phyloP scores from a whole-genome alignment of 2,888 invertebrate species.

The Dichetophora obliterata region DNA sequence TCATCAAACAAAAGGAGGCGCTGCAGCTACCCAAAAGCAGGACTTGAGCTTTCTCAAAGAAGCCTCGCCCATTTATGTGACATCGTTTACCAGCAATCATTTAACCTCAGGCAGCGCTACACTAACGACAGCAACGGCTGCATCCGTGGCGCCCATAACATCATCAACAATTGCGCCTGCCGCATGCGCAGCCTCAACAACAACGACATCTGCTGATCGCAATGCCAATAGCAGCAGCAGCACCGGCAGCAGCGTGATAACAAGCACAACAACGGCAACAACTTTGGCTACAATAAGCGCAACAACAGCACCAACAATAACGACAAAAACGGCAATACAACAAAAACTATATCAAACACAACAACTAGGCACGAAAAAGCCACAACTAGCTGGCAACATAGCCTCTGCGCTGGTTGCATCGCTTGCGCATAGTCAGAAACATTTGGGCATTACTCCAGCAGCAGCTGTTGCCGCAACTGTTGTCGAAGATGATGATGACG shows the following conservation, averaged over 20 bases:
- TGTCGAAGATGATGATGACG: constrained; percentile 94
- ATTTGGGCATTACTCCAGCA: constrained; percentile 22
- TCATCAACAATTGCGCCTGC: constrained; percentile 58
- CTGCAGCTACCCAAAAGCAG: constrained; percentile 65
- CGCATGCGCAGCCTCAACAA: constrained; percentile 41
- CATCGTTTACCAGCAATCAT: constrained; percentile 76
- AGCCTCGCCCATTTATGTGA: constrained; percentile 86
- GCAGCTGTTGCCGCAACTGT: constrained; percentile 75
- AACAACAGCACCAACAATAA: constrained; percentile 41
- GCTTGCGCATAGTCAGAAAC: constrained; percentile 11
- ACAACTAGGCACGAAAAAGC: constrained; percentile 10
- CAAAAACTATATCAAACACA: constrained; percentile 10
- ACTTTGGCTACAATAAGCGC: constrained; percentile 60
- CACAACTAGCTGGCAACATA: constrained; percentile 21
- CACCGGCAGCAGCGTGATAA: constrained; percentile 48
- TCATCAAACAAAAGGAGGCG: constrained; percentile 69
- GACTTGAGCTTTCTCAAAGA: constrained; percentile 87
- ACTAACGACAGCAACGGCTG: constrained; percentile 69
- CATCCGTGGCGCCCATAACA: constrained; percentile 63
- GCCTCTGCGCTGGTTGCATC: constrained; percentile 13
- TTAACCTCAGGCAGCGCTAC: constrained; percentile 72
- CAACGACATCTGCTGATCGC: constrained; percentile 50
- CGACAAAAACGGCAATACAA: constrained; percentile 24
- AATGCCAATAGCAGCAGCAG: constrained; percentile 51
- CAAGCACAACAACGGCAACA: constrained; percentile 57